These are phyloP conservation scores for Puma concolor DNA, from an alignment of 2,113 vertebrate genomes.

Conservation along the genomic window DNA sequence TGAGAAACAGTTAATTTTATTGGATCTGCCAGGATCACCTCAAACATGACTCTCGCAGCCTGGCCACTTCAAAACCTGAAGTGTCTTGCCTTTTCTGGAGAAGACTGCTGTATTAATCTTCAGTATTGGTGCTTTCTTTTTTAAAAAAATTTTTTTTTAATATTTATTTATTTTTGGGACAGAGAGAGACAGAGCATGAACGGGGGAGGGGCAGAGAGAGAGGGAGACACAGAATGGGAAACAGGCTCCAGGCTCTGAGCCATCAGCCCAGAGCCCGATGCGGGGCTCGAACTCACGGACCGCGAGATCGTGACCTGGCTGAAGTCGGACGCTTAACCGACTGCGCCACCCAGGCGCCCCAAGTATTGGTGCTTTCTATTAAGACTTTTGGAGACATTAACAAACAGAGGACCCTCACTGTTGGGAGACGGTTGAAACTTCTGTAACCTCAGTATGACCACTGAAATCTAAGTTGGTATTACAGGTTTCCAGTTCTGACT, in stretches of 20 bases:
- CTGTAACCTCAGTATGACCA: fast-evolving
- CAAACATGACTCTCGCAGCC: background rate
- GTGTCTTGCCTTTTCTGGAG: background rate
- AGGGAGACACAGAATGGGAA: too few relatives aligned
- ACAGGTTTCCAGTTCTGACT: background rate
- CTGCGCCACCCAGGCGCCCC: too few relatives aligned
- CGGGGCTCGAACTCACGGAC: too few relatives aligned
- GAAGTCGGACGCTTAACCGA: too few relatives aligned
- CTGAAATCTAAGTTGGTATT: background rate
- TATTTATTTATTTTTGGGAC: too few relatives aligned
- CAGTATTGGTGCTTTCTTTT: background rate
- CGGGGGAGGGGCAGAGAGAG: too few relatives aligned
- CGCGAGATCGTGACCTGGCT: too few relatives aligned
- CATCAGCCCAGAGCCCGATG: too few relatives aligned
- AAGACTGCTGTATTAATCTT: background rate
- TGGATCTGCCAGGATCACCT: background rate
- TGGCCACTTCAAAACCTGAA: background rate
- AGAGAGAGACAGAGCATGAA: too few relatives aligned
- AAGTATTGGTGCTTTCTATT: background rate
- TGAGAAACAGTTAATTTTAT: background rate
- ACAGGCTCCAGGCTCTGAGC: too few relatives aligned
- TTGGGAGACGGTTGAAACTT: background rate
- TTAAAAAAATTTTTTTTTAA: too few relatives aligned
- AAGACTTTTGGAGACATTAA: background rate
- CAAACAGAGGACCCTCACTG: background rate